Evolutionary conservation across 2,888 invertebrate species (phyloP).

Genomic region (Agrochola lychnidis): DNA sequence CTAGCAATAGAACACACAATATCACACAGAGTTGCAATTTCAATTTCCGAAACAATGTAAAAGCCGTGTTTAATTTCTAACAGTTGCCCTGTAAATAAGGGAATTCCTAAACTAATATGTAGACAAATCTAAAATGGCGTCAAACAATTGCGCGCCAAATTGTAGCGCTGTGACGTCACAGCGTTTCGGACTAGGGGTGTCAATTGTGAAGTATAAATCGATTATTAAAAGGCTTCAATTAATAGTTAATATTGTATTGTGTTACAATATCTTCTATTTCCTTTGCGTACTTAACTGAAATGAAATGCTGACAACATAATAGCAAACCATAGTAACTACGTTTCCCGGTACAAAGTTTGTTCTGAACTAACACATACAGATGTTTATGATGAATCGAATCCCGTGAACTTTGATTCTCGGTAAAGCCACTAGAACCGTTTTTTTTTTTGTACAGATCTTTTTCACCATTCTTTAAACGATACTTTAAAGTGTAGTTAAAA

Average conservation of each 20-base stretch:
- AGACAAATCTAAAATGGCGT: conserved; percentile 69
- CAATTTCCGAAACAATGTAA: conserved; percentile 23
- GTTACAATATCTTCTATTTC: neutral
- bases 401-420: conserved; percentile 25
- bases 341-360: conserved; percentile 34
- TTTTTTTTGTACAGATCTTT: neutral
- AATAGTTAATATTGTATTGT: no score
- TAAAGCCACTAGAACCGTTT: neutral
- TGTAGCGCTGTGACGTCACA: conserved; percentile 60
- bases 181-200: conserved; percentile 47
- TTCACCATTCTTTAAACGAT: neutral
- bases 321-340: neutral
- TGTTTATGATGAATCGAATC: conserved; percentile 56
- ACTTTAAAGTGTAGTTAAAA: neutral
- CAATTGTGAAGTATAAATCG: neutral
- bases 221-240: neutral
- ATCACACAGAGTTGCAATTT: neutral
- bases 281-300: neutral
- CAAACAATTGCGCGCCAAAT: conserved; percentile 75
- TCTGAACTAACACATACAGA: conserved; percentile 42
- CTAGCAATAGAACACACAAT: neutral
- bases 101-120: conserved; percentile 49
- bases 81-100: conserved; percentile 20
- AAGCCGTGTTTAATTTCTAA: conserved; percentile 31
- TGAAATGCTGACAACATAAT: conserved; percentile 14